Percentiles rank a stretch among this genome's conserved stretches.
Evolutionary conservation across 2,888 invertebrate species (phyloP).

Genomic region (Elysia crispata): DNA sequence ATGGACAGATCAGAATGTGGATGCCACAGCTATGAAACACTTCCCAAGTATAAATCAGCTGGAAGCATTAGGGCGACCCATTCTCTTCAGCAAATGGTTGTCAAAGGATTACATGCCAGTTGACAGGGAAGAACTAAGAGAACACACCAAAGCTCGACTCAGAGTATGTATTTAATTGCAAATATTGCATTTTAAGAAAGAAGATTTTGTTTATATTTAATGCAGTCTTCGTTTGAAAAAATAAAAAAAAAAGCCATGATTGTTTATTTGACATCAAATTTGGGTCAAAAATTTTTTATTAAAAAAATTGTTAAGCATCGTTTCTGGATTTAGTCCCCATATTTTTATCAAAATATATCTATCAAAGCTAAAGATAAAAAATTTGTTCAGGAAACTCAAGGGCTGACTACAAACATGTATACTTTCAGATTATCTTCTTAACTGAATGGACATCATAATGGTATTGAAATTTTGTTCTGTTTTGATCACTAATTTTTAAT

Average conservation of each 20-base stretch:
- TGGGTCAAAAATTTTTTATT: neutral
- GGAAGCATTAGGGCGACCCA: slow-evolving; percentile 92
- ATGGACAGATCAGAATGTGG: slow-evolving; percentile 99
- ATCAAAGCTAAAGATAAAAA: too few relatives aligned
- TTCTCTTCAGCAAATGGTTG: slow-evolving; percentile 99
- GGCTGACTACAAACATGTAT: too few relatives aligned
- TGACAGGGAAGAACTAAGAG: slow-evolving; percentile 93
- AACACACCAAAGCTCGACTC: slow-evolving; percentile 97
- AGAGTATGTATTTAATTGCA: slow-evolving; percentile 82
- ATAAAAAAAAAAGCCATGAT: too few relatives aligned
- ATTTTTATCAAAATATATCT: too few relatives aligned
- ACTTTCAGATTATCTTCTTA: too few relatives aligned
- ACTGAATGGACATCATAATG: too few relatives aligned
- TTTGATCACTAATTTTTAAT: neutral
- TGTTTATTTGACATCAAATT: too few relatives aligned
- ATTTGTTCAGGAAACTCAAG: too few relatives aligned
- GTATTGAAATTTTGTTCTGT: too few relatives aligned
- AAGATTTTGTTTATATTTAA: neutral
- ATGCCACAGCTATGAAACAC: slow-evolving; percentile 86
- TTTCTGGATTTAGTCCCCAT: too few relatives aligned
- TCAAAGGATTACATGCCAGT: slow-evolving; percentile 99
- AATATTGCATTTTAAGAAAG: neutral
- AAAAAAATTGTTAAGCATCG: too few relatives aligned
- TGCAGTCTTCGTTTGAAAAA: neutral
- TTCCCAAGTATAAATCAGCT: slow-evolving; percentile 93